phyloP scores from a whole-genome alignment of 1,140 invertebrate genomes.

The Hesperophylax magnus region DNA sequence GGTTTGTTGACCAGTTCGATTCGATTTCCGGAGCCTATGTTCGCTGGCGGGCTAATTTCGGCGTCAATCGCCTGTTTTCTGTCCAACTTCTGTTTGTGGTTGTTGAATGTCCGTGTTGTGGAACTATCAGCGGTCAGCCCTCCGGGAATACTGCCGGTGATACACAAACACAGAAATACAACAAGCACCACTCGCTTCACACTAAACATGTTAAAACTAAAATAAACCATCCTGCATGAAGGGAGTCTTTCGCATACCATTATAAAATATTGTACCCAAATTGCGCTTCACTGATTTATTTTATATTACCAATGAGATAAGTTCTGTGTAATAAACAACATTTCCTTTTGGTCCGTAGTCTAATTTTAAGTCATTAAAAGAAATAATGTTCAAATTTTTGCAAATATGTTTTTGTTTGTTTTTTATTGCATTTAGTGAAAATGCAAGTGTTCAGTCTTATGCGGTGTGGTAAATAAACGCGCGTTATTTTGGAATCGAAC shows the following conservation, averaged over 20 bases:
- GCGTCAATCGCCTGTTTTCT: constrained; percentile 1
- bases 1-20: constrained; percentile 10
- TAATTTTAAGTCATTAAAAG: no score
- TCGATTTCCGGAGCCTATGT: background rate
- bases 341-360: no score
- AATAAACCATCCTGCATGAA: background rate
- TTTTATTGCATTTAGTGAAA: no score
- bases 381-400: no score
- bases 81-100: constrained; percentile 7
- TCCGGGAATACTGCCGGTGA: background rate
- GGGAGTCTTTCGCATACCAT: background rate
- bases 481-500: no score
- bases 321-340: no score
- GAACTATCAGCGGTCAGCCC: background rate
- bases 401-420: no score
- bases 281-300: background rate
- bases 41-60: constrained; percentile 12
- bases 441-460: background rate
- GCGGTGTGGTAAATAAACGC: no score
- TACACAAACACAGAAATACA: constrained; percentile 11
- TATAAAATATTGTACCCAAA: background rate
- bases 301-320: no score
- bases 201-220: constrained; percentile 4
- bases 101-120: background rate
- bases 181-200: background rate